phyloP scores from a whole-genome alignment of 2,888 invertebrate species.

The Diachrysia chrysitis region DNA sequence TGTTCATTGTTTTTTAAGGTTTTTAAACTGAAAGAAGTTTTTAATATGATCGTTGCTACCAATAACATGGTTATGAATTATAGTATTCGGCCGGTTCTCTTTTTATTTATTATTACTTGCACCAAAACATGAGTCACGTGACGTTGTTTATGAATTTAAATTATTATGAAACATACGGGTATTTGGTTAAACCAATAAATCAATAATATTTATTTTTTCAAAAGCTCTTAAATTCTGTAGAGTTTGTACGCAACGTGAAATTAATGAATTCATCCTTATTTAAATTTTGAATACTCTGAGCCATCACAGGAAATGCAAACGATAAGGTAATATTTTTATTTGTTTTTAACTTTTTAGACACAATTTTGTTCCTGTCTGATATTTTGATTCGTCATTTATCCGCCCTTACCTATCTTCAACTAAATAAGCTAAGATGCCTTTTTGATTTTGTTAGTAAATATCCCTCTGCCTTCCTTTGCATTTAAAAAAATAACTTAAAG shows the following conservation, averaged over 20 bases:
- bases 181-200: constrained; percentile 23
- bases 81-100: too few species aligned
- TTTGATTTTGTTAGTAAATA: neutral
- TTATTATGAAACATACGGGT: too few species aligned
- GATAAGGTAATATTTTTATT: too few species aligned
- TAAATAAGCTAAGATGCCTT: neutral
- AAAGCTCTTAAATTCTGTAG: constrained; percentile 21
- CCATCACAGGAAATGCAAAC: neutral
- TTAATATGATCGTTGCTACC: too few species aligned
- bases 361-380: neutral
- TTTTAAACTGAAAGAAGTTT: too few species aligned
- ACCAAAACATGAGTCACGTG: too few species aligned
- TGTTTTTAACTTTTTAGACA: too few species aligned
- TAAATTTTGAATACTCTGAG: constrained; percentile 6
- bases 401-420: neutral
- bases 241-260: constrained; percentile 12
- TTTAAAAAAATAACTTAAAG: constrained; percentile 28
- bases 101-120: too few species aligned
- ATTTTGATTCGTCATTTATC: neutral
- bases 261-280: constrained; percentile 8
- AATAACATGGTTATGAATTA: too few species aligned
- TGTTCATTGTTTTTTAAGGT: neutral
- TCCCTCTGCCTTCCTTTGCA: neutral
- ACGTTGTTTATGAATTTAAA: too few species aligned
- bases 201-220: constrained; percentile 35